Evolutionary conservation across 2,888 invertebrate species (phyloP), one percentile per base, ranked within the genome.

Genomic region (Catocala sponsa): DNA sequence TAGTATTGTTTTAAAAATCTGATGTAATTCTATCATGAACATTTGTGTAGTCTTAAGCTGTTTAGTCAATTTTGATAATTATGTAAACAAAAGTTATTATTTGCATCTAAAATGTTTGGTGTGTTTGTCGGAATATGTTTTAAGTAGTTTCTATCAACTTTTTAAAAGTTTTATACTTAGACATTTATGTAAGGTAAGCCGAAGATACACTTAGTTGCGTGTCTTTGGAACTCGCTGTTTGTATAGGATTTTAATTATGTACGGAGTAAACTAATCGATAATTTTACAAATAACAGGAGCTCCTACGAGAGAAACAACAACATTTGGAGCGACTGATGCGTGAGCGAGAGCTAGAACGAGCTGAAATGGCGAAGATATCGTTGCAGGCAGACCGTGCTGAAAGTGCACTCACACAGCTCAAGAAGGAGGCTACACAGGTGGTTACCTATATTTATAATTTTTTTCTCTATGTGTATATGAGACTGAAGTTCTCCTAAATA

Each of bases 281-380:
- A 5, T 42, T 49, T 50, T 60, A 7, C 6, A 0, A 42, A 15
- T 50, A 74, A 65, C 76, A 99, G 98, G 98, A 98, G 88, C 95
- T 98, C 41, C 93, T 99, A 63, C 97, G 97, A 85, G 99, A 99
- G 91, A 99, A 99, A 87, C 98, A 99, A 83, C 97, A 97, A 73
- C 99, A 99, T 85, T 97, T 99, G 82, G 98, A 99, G 84, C 97
- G 98, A 81, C 95, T 99, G 77, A 95, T 99, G 88, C 97, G 97
- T 68, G 99, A 99, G 87, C 94, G 98, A 55, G 99, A 99, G 83
- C 86, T 99, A 78, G 99, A 99, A 86, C 95, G 98, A 77, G 96
- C 97, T 38, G 98, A 99, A 88, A 96, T 98, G 33, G 98, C 98
- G 11, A 97, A 97, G 88, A 97, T 97, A 65, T 97, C 97, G 4